A percentile compares a stretch with the other conserved stretches of the same genome.
Evolutionary conservation across 2,797 vertebrate genomes (phyloP).

Genomic region (Labeo calbasu): DNA sequence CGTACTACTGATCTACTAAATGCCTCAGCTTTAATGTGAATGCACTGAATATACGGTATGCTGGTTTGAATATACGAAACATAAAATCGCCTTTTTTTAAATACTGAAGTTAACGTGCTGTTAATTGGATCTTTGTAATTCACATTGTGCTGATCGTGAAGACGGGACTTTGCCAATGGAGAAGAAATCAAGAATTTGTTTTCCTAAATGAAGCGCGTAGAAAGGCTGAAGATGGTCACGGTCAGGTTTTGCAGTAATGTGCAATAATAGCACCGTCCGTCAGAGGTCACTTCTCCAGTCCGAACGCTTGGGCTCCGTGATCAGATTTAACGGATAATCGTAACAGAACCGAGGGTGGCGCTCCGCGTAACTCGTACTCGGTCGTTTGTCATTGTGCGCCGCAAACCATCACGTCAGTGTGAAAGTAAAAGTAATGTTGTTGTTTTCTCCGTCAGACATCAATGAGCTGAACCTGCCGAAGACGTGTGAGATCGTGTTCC

Average conservation of each 20-base stretch:
- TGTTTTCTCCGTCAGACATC: constrained; percentile 81
- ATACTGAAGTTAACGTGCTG: too few relatives aligned
- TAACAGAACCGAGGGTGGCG: not conserved
- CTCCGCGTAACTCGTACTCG: not conserved
- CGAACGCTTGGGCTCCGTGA: not conserved
- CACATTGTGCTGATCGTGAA: too few relatives aligned
- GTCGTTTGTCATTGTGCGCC: not conserved
- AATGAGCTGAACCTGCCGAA: constrained; percentile 96
- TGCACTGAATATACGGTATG: too few relatives aligned
- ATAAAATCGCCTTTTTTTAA: too few relatives aligned
- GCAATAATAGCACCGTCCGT: not conserved
- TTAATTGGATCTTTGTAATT: too few relatives aligned
- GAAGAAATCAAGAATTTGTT: too few relatives aligned
- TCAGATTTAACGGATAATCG: not conserved
- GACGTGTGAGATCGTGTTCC: constrained; percentile 95
- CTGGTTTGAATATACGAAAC: not conserved
- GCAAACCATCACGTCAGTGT: not conserved
- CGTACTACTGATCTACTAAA: not conserved
- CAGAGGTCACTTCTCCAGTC: not conserved
- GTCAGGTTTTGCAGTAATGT: too few relatives aligned
- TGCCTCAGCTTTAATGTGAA: not conserved
- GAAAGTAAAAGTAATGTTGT: not conserved
- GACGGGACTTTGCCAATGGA: too few relatives aligned
- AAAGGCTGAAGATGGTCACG: too few relatives aligned
- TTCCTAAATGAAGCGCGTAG: too few relatives aligned